Base-by-base conservation (phyloP, 2,113 vertebrate species). In the Onychostruthus taczanowskii region DNA sequence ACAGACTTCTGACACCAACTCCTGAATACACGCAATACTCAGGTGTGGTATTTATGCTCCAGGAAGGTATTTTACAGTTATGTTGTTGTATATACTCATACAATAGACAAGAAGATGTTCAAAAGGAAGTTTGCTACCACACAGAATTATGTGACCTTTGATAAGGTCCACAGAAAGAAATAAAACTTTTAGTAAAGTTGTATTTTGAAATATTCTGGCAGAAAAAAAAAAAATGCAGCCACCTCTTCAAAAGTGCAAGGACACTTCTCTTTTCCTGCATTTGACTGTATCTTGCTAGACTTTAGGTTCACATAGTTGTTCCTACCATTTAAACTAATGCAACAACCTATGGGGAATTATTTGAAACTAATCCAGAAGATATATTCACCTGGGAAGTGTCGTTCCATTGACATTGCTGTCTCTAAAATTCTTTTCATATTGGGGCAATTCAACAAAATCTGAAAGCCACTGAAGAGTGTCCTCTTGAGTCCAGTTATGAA, bases 401-500 rank as follows among this genome's bases (percentile, higher is more conserved):
- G 99, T 99, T 97, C 99, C 99, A 73, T 99, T 99, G 66, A 99
- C 98, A 92, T 98, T 97, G 96, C 98, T 99, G 66, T 99, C 99
- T 95, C 98, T 98, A 97, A 99, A 99, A 98, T 98, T 99, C 96
- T 96, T 99, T 96, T 99, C 99, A 37, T 99, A 99, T 35, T 99
- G 99, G 22, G 99, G 99, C 87, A 99, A 98, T 98, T 99, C 99
- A 95, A 99, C 99, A 70, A 99, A 99, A 88, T 99, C 99, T 96
- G 98, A 98, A 96, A 99, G 97, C 99, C 99, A 99, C 91, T 98
- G 98, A 92, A 99, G 97, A 7, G 99, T 98, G 89, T 99, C 98
- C 35, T 99, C 99, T 73, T 98, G 96, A n/a, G 99, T 99, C 99
- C 99, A 99, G 98, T 99, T 99, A 97, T 99, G 99, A 97, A 99